phyloP scores from a whole-genome alignment of 53 echinoderm and acorn worm genomes.

The Patiria pectinifera region DNA sequence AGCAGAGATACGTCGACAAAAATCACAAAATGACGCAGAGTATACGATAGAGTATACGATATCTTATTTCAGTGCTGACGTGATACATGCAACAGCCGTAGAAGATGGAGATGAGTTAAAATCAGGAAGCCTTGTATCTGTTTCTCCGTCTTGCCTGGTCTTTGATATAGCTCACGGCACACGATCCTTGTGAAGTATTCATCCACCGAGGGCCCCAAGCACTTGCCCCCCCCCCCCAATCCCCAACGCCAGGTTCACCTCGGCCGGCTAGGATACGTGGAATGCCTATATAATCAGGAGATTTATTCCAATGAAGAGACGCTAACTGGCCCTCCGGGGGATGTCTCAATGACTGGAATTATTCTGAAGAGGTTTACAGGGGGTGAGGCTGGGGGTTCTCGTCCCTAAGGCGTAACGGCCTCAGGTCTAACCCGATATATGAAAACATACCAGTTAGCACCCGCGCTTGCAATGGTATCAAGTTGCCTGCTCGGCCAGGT shows the following conservation, averaged over 20 bases:
- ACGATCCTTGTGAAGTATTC: conserved; percentile 17
- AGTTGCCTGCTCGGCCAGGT: not conserved
- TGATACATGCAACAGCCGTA: not conserved
- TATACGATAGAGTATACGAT: no score
- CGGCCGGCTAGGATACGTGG: conserved; percentile 32
- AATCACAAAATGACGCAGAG: no score
- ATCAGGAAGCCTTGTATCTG: not conserved
- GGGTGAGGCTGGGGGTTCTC: not conserved
- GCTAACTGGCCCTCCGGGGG: not conserved
- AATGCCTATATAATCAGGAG: conserved; percentile 19
- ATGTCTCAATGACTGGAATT: conserved; percentile 14
- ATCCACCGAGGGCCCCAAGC: not conserved
- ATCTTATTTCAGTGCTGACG: not conserved
- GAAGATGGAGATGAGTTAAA: not conserved
- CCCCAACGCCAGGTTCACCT: not conserved
- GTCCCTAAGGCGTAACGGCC: not conserved
- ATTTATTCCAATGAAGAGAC: not conserved
- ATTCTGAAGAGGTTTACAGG: conserved; percentile 12
- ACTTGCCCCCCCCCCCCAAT: not conserved
- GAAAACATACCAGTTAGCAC: not conserved
- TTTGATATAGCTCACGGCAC: not conserved
- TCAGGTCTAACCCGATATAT: not conserved
- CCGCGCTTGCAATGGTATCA: not conserved
- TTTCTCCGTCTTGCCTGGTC: not conserved
- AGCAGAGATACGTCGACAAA: no score